A percentile compares a stretch with the other conserved stretches of the same genome.
These are phyloP conservation scores for Odontesthes bonariensis DNA, from an alignment of 2,113 vertebrate genomes.

Conservation along the genomic window DNA sequence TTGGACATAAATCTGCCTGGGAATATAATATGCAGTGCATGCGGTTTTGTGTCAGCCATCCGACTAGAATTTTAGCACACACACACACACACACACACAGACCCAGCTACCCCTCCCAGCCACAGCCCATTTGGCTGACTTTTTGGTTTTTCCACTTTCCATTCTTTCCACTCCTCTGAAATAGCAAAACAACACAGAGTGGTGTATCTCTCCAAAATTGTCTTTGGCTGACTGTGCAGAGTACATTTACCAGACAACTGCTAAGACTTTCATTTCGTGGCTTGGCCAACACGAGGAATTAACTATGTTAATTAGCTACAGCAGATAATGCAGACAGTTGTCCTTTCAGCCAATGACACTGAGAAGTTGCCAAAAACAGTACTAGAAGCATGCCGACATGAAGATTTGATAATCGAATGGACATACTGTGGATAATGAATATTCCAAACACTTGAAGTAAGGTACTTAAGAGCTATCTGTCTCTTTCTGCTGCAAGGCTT, in stretches of 20 bases:
- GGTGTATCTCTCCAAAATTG: conserved; percentile 36
- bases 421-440: conserved; percentile 1
- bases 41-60: conserved; percentile 29
- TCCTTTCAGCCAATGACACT: conserved; percentile 1
- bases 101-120: conserved; percentile 10
- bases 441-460: not conserved
- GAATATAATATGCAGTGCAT: conserved; percentile 29
- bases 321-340: conserved; percentile 30
- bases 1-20: conserved; percentile 32
- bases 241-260: conserved; percentile 42
- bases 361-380: conserved; percentile 4
- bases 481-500: conserved; percentile 8
- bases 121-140: conserved; percentile 40
- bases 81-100: not conserved
- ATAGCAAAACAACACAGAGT: conserved; percentile 44
- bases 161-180: conserved; percentile 50
- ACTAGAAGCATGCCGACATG: conserved; percentile 7
- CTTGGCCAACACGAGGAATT: conserved; percentile 35
- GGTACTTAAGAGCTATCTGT: not conserved
- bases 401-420: conserved; percentile 13
- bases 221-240: conserved; percentile 33
- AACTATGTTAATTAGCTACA: conserved; percentile 40
- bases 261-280: conserved; percentile 36
- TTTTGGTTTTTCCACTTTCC: conserved; percentile 52
- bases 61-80: conserved; percentile 20